phyloP scores from a whole-genome alignment of 37 sponge, comb jelly and placozoan species.

The Axinella damicornis region DNA sequence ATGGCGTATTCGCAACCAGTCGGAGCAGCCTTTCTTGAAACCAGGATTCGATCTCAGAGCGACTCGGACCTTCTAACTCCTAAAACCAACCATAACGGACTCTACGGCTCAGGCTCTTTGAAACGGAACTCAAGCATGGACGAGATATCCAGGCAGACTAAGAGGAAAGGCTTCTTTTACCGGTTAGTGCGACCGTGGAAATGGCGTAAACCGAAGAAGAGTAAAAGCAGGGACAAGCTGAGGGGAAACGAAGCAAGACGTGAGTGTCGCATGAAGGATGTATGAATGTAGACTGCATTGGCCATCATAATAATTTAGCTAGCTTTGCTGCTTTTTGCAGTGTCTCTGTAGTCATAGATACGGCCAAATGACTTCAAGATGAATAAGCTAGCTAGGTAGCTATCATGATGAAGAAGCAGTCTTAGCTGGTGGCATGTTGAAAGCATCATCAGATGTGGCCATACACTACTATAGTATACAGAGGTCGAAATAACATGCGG shows the following conservation, averaged over 20 bases:
- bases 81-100: neutral
- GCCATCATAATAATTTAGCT: too few species aligned
- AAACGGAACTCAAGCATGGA: constrained; percentile 46
- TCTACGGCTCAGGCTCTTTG: neutral
- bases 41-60: constrained; percentile 53
- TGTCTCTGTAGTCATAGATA: too few species aligned
- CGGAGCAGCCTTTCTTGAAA: neutral
- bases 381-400: too few species aligned
- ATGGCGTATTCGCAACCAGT: constrained; percentile 34
- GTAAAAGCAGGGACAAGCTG: neutral
- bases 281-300: too few species aligned
- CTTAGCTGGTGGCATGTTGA: too few species aligned
- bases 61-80: constrained; percentile 61
- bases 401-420: too few species aligned
- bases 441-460: too few species aligned
- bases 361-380: too few species aligned
- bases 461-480: too few species aligned
- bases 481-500: too few species aligned
- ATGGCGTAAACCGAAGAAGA: constrained; percentile 74
- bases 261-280: too few species aligned
- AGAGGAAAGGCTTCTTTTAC: constrained; percentile 54
- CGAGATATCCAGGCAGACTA: constrained; percentile 20
- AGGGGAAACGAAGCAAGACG: neutral
- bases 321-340: too few species aligned
- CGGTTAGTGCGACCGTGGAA: constrained; percentile 85